Evolutionary conservation across 2,888 invertebrate species (phyloP).

Genomic region (Pediacus dermestoides): DNA sequence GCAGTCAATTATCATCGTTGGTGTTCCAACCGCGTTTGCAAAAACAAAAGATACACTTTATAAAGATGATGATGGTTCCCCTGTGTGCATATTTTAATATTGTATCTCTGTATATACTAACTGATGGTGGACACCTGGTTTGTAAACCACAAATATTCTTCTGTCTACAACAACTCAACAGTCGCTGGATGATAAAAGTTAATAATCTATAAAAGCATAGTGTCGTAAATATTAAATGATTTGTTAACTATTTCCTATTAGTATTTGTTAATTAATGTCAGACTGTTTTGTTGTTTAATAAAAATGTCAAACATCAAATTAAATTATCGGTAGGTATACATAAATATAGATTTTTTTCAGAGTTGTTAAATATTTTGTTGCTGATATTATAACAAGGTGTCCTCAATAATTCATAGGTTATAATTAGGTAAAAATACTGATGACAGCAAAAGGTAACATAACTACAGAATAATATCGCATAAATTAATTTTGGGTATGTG

Average conservation of each 20-base stretch:
- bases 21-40: constrained; percentile 35
- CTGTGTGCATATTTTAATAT: constrained; percentile 26
- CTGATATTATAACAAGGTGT: no score
- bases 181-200: constrained; percentile 20
- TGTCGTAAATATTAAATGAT: constrained; percentile 28
- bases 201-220: constrained; percentile 28
- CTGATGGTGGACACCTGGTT: constrained; percentile 23
- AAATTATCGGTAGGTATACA: no score
- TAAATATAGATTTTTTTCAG: no score
- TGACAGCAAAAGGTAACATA: no score
- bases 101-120: constrained; percentile 2
- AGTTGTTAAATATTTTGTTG: no score
- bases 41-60: constrained; percentile 27
- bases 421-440: no score
- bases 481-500: no score
- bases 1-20: constrained; percentile 41
- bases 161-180: constrained; percentile 11
- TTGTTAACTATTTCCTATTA: constrained; percentile 30
- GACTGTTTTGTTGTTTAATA: not conserved
- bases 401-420: no score
- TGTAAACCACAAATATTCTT: constrained; percentile 23
- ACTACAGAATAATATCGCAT: no score
- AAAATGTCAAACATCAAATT: constrained; percentile 2
- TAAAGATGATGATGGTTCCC: constrained; percentile 26
- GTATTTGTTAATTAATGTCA: constrained; percentile 21